Percentiles rank a stretch among this genome's conserved stretches.
Evolutionary conservation across 2,113 vertebrate genomes (phyloP).

Genomic region (Malaclemys terrapin): DNA sequence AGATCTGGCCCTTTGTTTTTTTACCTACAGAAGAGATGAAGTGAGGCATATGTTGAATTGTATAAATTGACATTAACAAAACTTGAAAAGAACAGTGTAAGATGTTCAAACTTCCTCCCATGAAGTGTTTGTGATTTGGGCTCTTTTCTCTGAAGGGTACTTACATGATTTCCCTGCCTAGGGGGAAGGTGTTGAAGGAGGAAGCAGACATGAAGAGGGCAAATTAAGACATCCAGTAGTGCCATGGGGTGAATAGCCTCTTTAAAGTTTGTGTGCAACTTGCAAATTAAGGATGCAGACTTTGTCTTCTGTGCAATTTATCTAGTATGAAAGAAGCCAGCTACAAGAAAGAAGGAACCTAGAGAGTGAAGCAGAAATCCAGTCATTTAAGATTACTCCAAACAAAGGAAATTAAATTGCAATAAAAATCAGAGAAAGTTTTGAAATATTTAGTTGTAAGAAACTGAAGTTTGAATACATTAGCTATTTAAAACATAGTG

Average conservation of each 20-base stretch:
- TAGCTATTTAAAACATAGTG: neutral
- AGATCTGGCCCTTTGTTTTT: neutral
- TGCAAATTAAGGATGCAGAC: neutral
- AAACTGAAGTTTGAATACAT: neutral
- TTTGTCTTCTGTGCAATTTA: neutral
- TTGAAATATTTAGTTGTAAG: neutral
- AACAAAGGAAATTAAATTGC: neutral
- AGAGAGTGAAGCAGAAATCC: neutral
- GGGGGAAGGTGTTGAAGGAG: neutral
- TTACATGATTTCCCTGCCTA: neutral
- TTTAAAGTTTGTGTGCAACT: neutral
- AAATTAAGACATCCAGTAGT: neutral
- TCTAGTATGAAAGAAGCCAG: neutral
- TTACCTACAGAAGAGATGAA: neutral
- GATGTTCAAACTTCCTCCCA: neutral
- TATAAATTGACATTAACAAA: neutral
- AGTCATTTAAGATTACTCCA: neutral
- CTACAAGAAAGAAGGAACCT: neutral
- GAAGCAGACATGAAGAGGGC: neutral
- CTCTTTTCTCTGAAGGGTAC: neutral
- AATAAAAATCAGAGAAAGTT: neutral
- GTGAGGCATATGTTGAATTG: neutral
- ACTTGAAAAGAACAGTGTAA: neutral
- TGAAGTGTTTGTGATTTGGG: slow-evolving; percentile 11
- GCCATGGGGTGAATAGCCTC: neutral